Evolutionary conservation across 1,140 invertebrate species (phyloP), one percentile per base, ranked within the genome.

Genomic region (Pseudachorutes palmiensis): DNA sequence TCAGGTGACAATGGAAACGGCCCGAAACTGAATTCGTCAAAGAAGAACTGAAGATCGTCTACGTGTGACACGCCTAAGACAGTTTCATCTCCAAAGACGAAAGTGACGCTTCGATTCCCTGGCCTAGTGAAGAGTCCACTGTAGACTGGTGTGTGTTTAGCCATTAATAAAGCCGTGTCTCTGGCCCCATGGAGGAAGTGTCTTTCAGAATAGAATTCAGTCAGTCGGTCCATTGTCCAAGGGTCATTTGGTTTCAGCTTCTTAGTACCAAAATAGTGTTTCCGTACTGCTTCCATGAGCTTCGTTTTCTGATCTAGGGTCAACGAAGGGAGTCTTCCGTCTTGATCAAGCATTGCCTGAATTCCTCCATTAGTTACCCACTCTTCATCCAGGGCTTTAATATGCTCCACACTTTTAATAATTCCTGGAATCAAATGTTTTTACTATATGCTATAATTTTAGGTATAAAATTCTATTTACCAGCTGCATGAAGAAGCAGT

Each of bases 11-110:
- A 26, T 19, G 51, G 51, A 55, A 55, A 55, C 9, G 12, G 24
- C 12, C 24, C 51, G 24, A 55, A 19, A 5, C 51, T 22, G 24
- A 55, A 55, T 5, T 55, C 51, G 51, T 24, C 24, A 24, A 55
- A 55, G 51, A 55, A 55, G 24, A 55, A 55, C 24, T 55, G 51
- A 22, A 55, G 51, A 26, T 55, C 51, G 24, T 55, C 51, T 26
- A 24, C 51, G 24, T 55, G 51, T 55, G 51, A 55, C 5, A 55
- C 12, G 24, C 51, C 51, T 14, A 55, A 22, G 12, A 26, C 24
- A 14, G 9, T 22, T 5, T 55, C 24, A 22, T 55, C 9, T 26
- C 51, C 51, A 55, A 55, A 55, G 5, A 55, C 24, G 12, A 9
- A 22, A 19, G 24, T 24, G 5, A 55, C 24, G 24, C 51, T 55